Evolutionary conservation across 2,888 invertebrate genomes (phyloP).

Genomic region (Hyles lineata): DNA sequence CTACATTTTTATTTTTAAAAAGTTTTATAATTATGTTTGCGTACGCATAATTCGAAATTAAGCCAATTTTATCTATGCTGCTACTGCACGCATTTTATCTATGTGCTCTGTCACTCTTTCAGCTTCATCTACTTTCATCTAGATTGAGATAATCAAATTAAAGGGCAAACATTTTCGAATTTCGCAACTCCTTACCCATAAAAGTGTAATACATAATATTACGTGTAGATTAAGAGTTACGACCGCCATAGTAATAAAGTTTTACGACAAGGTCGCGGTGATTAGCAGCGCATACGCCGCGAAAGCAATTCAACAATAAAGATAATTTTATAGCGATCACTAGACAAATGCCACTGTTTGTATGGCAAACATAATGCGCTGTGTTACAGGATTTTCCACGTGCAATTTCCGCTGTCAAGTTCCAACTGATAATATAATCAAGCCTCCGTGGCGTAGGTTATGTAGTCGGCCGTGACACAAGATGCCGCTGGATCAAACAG

Average conservation of each 20-base stretch:
- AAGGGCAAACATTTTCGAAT: no score
- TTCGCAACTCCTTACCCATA: background rate
- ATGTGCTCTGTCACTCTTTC: background rate
- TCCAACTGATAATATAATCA: background rate
- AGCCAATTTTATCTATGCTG: no score
- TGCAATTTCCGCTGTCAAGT: background rate
- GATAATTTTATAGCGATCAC: conserved; percentile 37
- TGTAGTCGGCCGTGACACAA: no score
- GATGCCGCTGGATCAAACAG: no score
- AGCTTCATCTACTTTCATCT: no score
- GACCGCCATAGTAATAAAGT: conserved; percentile 33
- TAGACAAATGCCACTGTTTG: conserved; percentile 35
- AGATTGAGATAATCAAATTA: no score
- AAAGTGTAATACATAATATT: background rate
- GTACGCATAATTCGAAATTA: no score
- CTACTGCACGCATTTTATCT: no score
- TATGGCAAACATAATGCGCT: conserved; percentile 24
- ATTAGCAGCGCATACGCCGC: conserved; percentile 34
- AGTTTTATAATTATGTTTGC: no score
- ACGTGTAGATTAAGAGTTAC: conserved; percentile 9
- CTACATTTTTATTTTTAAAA: no score
- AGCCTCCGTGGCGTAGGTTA: no score
- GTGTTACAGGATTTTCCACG: background rate
- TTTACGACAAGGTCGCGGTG: conserved; percentile 36
- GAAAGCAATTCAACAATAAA: conserved; percentile 30